Percentiles rank a stretch among this genome's conserved stretches.
Evolutionary conservation across 2,888 invertebrate genomes (phyloP).

Genomic region (Phorcus lineatus): DNA sequence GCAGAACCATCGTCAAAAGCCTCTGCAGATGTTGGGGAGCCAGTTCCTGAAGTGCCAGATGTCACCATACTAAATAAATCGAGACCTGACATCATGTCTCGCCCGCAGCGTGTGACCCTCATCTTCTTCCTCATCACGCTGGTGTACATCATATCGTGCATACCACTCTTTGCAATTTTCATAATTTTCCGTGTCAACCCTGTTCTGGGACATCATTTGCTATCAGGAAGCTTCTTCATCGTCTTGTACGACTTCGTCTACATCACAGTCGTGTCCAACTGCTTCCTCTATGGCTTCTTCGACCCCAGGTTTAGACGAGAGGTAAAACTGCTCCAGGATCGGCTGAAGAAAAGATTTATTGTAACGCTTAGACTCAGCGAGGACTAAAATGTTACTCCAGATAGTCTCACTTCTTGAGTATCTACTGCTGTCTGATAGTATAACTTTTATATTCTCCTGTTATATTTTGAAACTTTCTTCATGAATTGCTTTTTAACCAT

Average conservation of each 20-base stretch:
- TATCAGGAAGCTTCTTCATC: neutral
- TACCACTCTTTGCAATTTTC: neutral
- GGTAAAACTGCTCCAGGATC: neutral
- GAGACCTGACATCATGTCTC: neutral
- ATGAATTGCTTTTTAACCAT: too few relatives aligned
- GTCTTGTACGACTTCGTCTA: constrained; percentile 8
- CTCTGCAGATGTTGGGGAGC: too few relatives aligned
- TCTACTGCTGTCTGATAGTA: too few relatives aligned
- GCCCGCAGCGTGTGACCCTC: neutral
- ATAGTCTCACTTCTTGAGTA: too few relatives aligned
- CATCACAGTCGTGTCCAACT: constrained; percentile 1
- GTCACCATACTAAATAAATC: too few relatives aligned
- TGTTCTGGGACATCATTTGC: neutral
- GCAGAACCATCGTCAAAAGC: too few relatives aligned
- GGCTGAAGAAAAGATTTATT: too few relatives aligned
- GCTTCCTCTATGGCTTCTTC: constrained; percentile 11
- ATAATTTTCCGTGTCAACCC: neutral
- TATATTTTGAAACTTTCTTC: too few relatives aligned
- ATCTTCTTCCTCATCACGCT: constrained; percentile 6
- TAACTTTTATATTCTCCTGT: too few relatives aligned
- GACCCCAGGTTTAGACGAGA: constrained; percentile 10
- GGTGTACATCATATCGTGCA: neutral
- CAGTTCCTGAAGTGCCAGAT: too few relatives aligned
- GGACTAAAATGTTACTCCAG: too few relatives aligned
- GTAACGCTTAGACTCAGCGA: too few relatives aligned